These are phyloP conservation scores for Pluvialis apricaria DNA, from an alignment of 2,113 vertebrate genomes.

Conservation along the genomic window DNA sequence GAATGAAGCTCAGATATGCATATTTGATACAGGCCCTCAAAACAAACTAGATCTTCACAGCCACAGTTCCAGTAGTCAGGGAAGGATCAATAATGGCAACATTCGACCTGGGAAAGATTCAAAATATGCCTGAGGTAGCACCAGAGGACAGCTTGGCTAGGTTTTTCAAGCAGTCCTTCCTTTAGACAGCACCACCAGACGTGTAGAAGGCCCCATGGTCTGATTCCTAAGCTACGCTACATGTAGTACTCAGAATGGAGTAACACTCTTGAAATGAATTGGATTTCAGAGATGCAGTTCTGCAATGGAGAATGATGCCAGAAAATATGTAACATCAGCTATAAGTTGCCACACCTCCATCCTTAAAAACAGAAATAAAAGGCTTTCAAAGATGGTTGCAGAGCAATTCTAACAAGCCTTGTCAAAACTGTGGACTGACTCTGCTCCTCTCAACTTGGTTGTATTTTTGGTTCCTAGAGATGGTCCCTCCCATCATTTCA, in stretches of 20 bases:
- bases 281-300: background rate
- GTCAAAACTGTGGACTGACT: background rate
- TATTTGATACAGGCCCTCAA: background rate
- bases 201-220: fast-evolving
- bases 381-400: background rate
- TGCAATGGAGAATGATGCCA: background rate
- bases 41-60: background rate
- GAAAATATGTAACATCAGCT: background rate
- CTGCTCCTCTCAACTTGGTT: background rate
- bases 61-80: background rate
- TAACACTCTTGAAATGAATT: background rate
- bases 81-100: background rate
- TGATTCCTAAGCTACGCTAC: fast-evolving
- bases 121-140: background rate
- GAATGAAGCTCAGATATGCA: background rate
- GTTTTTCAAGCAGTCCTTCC: background rate
- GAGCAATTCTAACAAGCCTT: background rate
- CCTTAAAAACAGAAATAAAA: background rate
- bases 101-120: background rate
- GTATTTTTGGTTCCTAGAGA: background rate
- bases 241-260: fast-evolving
- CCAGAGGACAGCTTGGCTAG: background rate
- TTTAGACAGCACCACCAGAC: background rate
- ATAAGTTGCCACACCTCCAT: background rate
- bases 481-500: background rate